These are phyloP conservation scores for Spermophilus dauricus DNA, from an alignment of 2,113 vertebrate species.

Conservation along the genomic window DNA sequence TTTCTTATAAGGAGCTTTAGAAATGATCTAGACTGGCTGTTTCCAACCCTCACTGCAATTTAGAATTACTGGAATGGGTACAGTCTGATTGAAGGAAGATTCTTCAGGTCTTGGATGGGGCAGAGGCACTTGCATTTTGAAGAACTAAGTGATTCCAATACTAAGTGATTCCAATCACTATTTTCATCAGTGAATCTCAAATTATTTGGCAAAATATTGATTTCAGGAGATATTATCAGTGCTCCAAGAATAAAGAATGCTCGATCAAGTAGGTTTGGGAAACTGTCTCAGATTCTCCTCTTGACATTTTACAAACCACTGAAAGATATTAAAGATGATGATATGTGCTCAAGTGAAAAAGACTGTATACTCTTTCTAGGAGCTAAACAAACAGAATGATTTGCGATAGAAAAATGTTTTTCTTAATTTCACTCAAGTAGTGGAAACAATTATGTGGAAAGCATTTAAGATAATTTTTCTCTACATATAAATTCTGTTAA, in stretches of 20 bases:
- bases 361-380: not conserved
- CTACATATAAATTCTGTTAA: not conserved
- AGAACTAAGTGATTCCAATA: not conserved
- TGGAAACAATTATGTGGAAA: not conserved
- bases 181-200: not conserved
- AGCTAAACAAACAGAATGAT: not conserved
- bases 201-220: conserved; percentile 29
- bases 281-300: not conserved
- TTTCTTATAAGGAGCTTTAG: not conserved
- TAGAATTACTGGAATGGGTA: not conserved
- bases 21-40: not conserved
- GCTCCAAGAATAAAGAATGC: not conserved
- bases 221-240: not conserved
- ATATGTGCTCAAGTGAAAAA: not conserved
- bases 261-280: not conserved
- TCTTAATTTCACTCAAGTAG: not conserved
- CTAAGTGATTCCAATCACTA: not conserved
- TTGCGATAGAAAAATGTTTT: not conserved
- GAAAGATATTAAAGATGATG: not conserved
- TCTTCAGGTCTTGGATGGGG: not conserved
- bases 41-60: not conserved
- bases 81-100: not conserved
- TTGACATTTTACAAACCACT: not conserved
- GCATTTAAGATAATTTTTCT: not conserved
- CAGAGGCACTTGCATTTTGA: not conserved